Conservation (phyloP, 2,888 invertebrate genomes). For the Cataglyphis albicans region DNA sequence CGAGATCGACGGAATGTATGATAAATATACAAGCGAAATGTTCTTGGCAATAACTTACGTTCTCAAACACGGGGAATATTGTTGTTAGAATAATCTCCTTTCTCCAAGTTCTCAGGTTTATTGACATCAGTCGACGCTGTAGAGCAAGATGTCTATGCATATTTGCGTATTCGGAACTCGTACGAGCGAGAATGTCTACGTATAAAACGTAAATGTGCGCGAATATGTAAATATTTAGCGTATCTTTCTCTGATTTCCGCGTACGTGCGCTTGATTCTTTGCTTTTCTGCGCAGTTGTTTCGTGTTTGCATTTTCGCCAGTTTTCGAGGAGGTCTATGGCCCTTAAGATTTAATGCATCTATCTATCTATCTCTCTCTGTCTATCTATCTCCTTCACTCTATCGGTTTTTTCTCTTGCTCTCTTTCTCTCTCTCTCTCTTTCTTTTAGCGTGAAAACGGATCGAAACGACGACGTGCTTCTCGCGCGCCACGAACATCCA, state of each 20-base stretch:
- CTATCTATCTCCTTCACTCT: slow-evolving; percentile 25
- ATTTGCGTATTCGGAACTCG: slow-evolving; percentile 47
- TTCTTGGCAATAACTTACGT: slow-evolving; percentile 46
- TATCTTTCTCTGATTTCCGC: slow-evolving; percentile 7
- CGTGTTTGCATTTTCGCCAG: slow-evolving; percentile 10
- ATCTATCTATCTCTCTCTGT: slow-evolving; percentile 29
- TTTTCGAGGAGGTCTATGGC: not conserved
- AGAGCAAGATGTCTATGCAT: slow-evolving; percentile 46
- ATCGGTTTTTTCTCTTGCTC: slow-evolving; percentile 2
- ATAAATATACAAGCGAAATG: slow-evolving; percentile 39
- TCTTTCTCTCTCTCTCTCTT: slow-evolving; percentile 14
- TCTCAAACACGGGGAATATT: slow-evolving; percentile 33
- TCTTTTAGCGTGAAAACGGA: slow-evolving; percentile 40
- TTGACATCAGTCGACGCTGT: slow-evolving; percentile 45
- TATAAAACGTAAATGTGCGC: slow-evolving; percentile 31
- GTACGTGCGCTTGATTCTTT: slow-evolving; percentile 21
- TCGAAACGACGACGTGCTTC: slow-evolving; percentile 42
- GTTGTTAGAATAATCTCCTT: slow-evolving; percentile 45
- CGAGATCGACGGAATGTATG: not conserved
- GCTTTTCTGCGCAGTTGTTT: slow-evolving; percentile 16
- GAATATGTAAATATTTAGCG: slow-evolving; percentile 33
- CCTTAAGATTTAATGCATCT: slow-evolving; percentile 42
- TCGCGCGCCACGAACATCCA: slow-evolving; percentile 40
- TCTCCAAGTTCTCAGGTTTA: slow-evolving; percentile 47
- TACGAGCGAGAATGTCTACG: slow-evolving; percentile 14